Evolutionary conservation across 23 tunicate species (phyloP), one percentile per base, ranked within the genome.

Genomic region (Clavelina lepadiformis): DNA sequence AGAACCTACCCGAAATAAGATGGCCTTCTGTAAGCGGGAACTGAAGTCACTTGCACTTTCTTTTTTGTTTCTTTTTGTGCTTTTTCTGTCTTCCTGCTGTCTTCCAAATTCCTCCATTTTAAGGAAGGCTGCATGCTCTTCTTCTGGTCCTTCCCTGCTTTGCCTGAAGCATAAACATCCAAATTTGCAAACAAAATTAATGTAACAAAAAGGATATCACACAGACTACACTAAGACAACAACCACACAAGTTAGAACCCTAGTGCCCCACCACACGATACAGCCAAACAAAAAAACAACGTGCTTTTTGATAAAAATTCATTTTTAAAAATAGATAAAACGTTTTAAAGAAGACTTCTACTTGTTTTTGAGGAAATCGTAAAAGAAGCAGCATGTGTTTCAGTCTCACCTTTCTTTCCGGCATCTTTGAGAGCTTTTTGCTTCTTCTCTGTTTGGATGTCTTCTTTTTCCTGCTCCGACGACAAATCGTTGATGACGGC

Each of bases 51-150:
- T n/a, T 54, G 20, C 28, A 23, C 28, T 36, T 66, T 76, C 60
- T 68, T 50, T 46, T 46, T 57, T 34, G 56, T 51, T 34, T 78
- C 60, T 34, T 67, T 33, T 45, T 24, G 33, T 3, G 19, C 31
- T 23, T 78, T 68, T 38, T 78, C 84, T 8, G 50, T 68, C 35
- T 78, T 78, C 8, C 51, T 33, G 35, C 63, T 78, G 13, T 88
- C 85, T 7, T 71, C 97, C 28, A 81, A 34, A 56, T 78, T 73
- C 61, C 58, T 89, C 97, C 97, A 89, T 56, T 89, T 89, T 35
- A 89, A 64, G 8, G 97, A 76, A 1, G 97, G 88, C 50, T 89
- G 75, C 74, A 75, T 61, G 11, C 29, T 13, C 54, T 75, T 89
- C 66, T 75, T 80, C 25, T 51, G 38, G 22, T 75, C 77, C 51